Percentiles rank a stretch among this genome's conserved stretches.
Conservation (phyloP, 2,888 invertebrate genomes). For the Drosophila anomalipes region DNA sequence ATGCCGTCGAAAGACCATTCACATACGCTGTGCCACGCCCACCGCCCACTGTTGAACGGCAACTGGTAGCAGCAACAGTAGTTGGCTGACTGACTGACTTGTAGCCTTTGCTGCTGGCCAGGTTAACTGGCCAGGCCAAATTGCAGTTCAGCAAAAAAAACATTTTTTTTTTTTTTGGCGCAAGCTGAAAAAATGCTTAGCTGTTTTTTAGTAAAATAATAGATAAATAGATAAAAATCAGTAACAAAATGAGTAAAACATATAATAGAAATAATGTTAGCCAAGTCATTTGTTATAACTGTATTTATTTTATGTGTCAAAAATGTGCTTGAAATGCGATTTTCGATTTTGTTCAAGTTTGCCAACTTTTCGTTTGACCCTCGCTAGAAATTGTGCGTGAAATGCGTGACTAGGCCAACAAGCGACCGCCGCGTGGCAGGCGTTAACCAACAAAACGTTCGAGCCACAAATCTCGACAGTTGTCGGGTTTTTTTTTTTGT, state of each 20-base stretch:
- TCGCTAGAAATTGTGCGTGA: conserved; percentile 58
- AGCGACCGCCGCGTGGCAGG: conserved; percentile 1
- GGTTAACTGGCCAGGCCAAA: conserved; percentile 22
- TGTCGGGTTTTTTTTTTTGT: conserved; percentile 3
- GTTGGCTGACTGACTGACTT: conserved; percentile 32
- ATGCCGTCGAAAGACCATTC: conserved; percentile 61
- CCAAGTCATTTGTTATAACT: neutral
- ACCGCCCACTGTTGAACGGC: conserved; percentile 10
- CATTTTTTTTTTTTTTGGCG: neutral
- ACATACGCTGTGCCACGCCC: conserved; percentile 40
- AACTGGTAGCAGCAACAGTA: conserved; percentile 40
- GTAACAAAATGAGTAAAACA: too few relatives aligned
- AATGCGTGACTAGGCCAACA: conserved; percentile 53
- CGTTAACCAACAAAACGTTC: conserved; percentile 29
- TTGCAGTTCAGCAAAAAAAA: conserved; percentile 1
- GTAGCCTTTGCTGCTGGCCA: conserved; percentile 44
- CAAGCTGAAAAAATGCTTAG: neutral
- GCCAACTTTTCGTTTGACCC: conserved; percentile 15
- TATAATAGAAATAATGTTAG: neutral
- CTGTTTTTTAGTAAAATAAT: neutral
- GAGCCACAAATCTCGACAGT: conserved; percentile 39
- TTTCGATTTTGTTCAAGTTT: neutral
- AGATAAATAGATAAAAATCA: neutral
- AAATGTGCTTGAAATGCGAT: neutral
- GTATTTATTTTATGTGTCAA: neutral